phyloP scores from a whole-genome alignment of 2,888 invertebrate species.

The Acheta domesticus region DNA sequence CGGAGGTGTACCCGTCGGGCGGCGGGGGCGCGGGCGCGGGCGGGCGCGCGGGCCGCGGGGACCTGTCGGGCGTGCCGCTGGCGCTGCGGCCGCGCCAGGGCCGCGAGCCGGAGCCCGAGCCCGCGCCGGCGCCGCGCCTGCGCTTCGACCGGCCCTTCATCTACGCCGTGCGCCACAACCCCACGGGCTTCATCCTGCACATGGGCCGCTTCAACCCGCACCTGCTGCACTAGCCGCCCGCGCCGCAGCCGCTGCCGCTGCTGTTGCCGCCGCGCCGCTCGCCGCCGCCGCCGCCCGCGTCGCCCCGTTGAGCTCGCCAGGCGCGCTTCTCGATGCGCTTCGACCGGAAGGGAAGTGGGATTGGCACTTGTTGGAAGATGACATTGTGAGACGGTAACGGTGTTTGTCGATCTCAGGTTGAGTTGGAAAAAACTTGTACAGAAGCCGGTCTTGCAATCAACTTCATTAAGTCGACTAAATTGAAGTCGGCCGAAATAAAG shows the following conservation, averaged over 20 bases:
- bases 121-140: constrained; percentile 59
- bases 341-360: neutral
- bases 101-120: constrained; percentile 57
- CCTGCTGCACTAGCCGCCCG: constrained; percentile 54
- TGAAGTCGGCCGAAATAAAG: too few relatives aligned
- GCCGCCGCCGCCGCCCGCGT: neutral
- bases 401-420: neutral
- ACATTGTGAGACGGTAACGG: neutral
- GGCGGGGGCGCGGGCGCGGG: neutral
- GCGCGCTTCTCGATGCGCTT: neutral
- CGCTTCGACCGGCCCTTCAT: constrained; percentile 84
- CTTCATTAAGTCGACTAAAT: too few relatives aligned
- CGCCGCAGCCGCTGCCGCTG: neutral
- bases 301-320: neutral
- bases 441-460: too few relatives aligned
- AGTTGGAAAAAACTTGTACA: too few relatives aligned
- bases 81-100: constrained; percentile 70
- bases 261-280: neutral
- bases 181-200: constrained; percentile 83
- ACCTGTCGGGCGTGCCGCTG: constrained; percentile 55
- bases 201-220: constrained; percentile 85
- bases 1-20: constrained; percentile 41
- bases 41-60: neutral
- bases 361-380: neutral
- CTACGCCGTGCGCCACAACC: constrained; percentile 85